These are phyloP conservation scores for Setipinna tenuifilis DNA, from an alignment of 2,797 vertebrate genomes.

Conservation along the genomic window DNA sequence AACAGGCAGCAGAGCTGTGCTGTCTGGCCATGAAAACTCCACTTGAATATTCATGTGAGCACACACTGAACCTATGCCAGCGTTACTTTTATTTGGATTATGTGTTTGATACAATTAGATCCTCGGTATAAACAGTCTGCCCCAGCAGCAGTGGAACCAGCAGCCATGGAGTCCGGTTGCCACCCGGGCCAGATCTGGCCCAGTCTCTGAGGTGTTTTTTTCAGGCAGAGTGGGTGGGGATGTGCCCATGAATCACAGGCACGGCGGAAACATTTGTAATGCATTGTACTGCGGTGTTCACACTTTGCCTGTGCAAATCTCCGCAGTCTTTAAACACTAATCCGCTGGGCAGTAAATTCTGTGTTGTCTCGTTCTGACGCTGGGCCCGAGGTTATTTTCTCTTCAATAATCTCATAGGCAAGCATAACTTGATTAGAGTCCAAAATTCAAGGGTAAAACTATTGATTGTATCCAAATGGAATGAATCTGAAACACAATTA, in stretches of 20 bases:
- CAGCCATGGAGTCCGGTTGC: neutral
- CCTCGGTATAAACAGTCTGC: slow-evolving; percentile 72
- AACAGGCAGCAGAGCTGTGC: neutral
- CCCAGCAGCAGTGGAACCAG: neutral
- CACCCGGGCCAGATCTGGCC: neutral
- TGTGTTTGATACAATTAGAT: slow-evolving; percentile 75
- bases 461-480: slow-evolving; percentile 77
- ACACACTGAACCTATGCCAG: slow-evolving; percentile 68
- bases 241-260: slow-evolving; percentile 72
- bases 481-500: slow-evolving; percentile 73
- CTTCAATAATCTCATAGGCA: slow-evolving; percentile 71
- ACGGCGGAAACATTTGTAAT: slow-evolving; percentile 69
- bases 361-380: slow-evolving; percentile 68
- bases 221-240: slow-evolving; percentile 46
- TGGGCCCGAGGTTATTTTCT: slow-evolving; percentile 68
- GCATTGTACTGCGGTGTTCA: slow-evolving; percentile 67
- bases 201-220: neutral
- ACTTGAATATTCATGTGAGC: slow-evolving; percentile 72
- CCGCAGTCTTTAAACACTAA: slow-evolving; percentile 63
- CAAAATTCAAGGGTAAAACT: slow-evolving; percentile 68
- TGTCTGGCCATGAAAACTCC: slow-evolving; percentile 15
- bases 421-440: slow-evolving; percentile 73
- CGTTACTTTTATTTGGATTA: slow-evolving; percentile 74
- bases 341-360: slow-evolving; percentile 67
- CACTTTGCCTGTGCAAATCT: slow-evolving; percentile 69